Evolutionary conservation across 2,797 vertebrate genomes (phyloP).

Genomic region (Helarctos malayanus): DNA sequence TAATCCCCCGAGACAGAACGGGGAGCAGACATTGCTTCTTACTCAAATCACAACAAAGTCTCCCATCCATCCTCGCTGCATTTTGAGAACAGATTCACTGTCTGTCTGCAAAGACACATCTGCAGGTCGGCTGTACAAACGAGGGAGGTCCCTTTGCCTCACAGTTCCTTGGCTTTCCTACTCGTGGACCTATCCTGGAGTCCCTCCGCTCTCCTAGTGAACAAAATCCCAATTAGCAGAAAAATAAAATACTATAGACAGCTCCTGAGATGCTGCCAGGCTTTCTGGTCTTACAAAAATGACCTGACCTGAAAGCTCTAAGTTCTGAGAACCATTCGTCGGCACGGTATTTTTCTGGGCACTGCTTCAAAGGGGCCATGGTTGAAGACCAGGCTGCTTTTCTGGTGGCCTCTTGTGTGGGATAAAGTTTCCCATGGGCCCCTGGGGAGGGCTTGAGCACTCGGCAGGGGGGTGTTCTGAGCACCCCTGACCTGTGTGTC

Average conservation of each 20-base stretch:
- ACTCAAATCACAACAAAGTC: constrained; percentile 34
- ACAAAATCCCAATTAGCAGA: constrained; percentile 77
- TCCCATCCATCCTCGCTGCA: not conserved
- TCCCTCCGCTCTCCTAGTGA: constrained; percentile 77
- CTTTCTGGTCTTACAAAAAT: constrained; percentile 84
- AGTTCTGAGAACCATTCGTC: constrained; percentile 87
- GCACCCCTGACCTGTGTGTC: constrained; percentile 59
- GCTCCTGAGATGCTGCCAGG: constrained; percentile 86
- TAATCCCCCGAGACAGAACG: constrained; percentile 49
- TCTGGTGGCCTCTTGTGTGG: constrained; percentile 90
- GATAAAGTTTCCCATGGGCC: constrained; percentile 88
- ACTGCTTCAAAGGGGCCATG: constrained; percentile 88
- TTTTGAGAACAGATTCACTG: constrained; percentile 18
- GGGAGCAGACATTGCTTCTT: not conserved
- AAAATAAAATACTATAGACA: constrained; percentile 81
- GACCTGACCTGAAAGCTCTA: constrained; percentile 83
- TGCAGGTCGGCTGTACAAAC: not conserved
- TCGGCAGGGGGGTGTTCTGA: constrained; percentile 40
- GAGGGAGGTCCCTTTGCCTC: not conserved
- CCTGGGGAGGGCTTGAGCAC: constrained; percentile 79
- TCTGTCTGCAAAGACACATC: not conserved
- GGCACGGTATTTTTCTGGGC: constrained; percentile 87
- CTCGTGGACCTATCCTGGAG: constrained; percentile 67
- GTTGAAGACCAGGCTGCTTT: constrained; percentile 90
- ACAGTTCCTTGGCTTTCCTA: not conserved